phyloP scores from a whole-genome alignment of 2,113 vertebrate genomes.

The Phylloscopus whistleri region DNA sequence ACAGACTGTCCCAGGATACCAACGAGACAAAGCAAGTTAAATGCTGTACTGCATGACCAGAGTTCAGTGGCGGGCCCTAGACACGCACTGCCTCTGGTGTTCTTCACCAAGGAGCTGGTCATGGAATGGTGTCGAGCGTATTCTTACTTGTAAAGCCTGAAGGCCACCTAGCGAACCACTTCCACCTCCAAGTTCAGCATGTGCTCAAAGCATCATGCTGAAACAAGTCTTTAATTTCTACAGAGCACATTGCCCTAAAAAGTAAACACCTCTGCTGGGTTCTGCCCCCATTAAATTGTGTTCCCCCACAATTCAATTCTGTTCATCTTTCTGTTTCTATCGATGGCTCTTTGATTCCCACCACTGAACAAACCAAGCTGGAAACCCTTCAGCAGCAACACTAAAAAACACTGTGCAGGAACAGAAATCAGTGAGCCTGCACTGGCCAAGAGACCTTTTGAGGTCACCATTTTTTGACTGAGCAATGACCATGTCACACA shows the following conservation, averaged over 20 bases:
- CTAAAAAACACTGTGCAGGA: background rate
- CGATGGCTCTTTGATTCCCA: background rate
- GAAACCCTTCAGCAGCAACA: background rate
- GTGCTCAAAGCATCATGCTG: background rate
- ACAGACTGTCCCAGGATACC: background rate
- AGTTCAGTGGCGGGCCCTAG: background rate
- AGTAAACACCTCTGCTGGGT: background rate
- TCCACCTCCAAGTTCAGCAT: background rate
- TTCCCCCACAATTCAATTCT: no score
- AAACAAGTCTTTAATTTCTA: background rate
- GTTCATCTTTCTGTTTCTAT: background rate
- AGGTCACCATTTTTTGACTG: constrained; percentile 35
- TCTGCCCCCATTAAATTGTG: background rate
- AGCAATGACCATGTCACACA: background rate
- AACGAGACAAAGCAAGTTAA: background rate
- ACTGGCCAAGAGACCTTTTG: background rate
- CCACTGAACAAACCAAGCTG: background rate
- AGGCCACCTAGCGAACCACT: fast-evolving
- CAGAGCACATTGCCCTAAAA: background rate
- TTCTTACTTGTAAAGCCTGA: background rate
- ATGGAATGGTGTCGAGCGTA: fast-evolving
- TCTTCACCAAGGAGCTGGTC: background rate
- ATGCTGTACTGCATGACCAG: background rate
- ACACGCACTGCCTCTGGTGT: background rate
- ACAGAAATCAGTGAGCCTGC: background rate